These are phyloP conservation scores for Dryadula phaetusa DNA, from an alignment of 2,888 invertebrate genomes.

Conservation along the genomic window DNA sequence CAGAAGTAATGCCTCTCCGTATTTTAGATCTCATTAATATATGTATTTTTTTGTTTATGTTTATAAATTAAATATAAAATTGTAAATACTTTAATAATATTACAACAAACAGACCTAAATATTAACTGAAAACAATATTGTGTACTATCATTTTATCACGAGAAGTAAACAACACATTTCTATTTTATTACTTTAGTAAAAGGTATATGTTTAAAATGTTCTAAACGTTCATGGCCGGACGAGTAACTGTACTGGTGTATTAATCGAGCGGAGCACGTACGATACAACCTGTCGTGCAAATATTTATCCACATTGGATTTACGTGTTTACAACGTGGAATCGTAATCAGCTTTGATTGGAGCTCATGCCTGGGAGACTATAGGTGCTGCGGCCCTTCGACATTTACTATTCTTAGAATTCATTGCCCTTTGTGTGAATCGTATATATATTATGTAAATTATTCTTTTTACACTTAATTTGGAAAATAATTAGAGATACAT, in stretches of 20 bases:
- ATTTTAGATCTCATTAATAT: background rate
- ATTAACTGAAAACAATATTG: background rate
- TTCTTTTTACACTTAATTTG: background rate
- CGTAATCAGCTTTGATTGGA: conserved; percentile 79
- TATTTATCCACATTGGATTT: conserved; percentile 81
- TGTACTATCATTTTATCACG: background rate
- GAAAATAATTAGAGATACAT: background rate
- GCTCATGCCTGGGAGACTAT: conserved; percentile 49
- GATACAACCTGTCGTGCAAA: conserved; percentile 81
- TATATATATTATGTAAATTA: background rate
- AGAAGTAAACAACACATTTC: background rate
- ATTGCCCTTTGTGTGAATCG: background rate
- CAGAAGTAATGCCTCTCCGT: too few species aligned
- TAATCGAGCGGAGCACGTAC: conserved; percentile 72
- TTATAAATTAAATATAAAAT: background rate
- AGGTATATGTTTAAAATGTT: conserved; percentile 45
- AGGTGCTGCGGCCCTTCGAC: conserved; percentile 45
- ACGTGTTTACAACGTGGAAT: conserved; percentile 77
- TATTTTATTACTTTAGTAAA: conserved; percentile 6
- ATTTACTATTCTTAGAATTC: conserved; percentile 1
- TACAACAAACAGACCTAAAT: too few species aligned
- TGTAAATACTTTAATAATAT: too few species aligned
- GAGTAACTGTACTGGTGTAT: conserved; percentile 73
- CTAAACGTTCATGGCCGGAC: conserved; percentile 55
- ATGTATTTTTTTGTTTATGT: background rate